phyloP scores from a whole-genome alignment of 2,888 invertebrate species.

The Lomographa bimaculata region DNA sequence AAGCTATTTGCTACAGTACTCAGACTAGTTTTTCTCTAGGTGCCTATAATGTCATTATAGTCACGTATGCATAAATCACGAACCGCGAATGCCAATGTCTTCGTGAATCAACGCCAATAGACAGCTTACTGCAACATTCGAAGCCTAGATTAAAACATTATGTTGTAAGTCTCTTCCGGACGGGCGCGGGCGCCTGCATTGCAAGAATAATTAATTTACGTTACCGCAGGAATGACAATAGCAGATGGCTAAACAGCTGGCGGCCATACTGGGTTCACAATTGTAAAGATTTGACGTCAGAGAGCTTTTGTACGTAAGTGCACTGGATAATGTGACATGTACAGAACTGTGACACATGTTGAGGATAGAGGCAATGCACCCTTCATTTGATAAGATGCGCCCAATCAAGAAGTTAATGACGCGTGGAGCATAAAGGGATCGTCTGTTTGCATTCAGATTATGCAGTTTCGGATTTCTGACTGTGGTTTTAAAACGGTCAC shows the following conservation, averaged over 20 bases:
- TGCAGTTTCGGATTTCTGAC: constrained; percentile 22
- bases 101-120: constrained; percentile 42
- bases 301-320: constrained; percentile 43
- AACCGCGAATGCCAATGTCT: constrained; percentile 38
- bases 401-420: constrained; percentile 32
- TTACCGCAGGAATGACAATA: constrained; percentile 65
- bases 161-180: constrained; percentile 38
- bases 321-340: constrained; percentile 35
- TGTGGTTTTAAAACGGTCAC: constrained; percentile 12
- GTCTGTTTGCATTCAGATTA: constrained; percentile 27
- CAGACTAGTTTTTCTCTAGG: constrained; percentile 37
- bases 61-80: constrained; percentile 40
- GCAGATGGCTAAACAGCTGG: constrained; percentile 67
- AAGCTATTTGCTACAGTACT: constrained; percentile 40
- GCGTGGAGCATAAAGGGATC: constrained; percentile 22
- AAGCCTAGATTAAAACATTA: constrained; percentile 41
- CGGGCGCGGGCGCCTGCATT: constrained; percentile 45
- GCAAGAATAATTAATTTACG: constrained; percentile 62
- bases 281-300: constrained; percentile 50
- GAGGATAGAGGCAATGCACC: constrained; percentile 33
- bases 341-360: constrained; percentile 33
- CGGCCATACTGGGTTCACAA: constrained; percentile 55
- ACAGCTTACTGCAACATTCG: constrained; percentile 34
- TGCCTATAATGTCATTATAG: constrained; percentile 35
- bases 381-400: constrained; percentile 23